Evolutionary conservation across 2,888 invertebrate species (phyloP).

Genomic region (Nowickia ferox): DNA sequence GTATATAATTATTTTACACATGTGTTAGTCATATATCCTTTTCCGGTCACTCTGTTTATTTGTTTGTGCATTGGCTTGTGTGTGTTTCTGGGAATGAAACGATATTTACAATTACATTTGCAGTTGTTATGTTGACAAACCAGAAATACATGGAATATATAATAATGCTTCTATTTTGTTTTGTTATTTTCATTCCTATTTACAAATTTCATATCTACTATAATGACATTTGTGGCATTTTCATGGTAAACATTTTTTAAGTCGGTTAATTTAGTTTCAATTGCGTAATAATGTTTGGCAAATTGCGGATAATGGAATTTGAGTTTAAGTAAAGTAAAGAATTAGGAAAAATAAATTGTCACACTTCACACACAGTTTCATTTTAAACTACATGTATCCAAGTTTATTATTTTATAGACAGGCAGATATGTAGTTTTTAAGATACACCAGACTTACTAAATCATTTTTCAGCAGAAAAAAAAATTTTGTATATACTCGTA

Average conservation of each 20-base stretch:
- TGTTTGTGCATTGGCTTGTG: background rate
- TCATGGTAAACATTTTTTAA: constrained; percentile 50
- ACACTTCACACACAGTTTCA: too few species aligned
- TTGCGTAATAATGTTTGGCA: constrained; percentile 47
- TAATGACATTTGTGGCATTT: constrained; percentile 68
- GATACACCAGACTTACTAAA: too few species aligned
- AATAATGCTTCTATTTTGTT: background rate
- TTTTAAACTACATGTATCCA: too few species aligned
- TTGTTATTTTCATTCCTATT: background rate
- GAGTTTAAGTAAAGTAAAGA: background rate
- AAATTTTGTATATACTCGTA: too few species aligned
- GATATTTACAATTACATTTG: constrained; percentile 52
- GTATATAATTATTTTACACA: constrained; percentile 57
- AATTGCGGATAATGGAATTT: constrained; percentile 28
- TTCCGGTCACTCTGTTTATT: constrained; percentile 55
- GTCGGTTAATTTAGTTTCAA: constrained; percentile 51
- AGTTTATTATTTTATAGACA: too few species aligned
- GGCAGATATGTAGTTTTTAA: too few species aligned
- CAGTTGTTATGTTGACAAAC: constrained; percentile 54
- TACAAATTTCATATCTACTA: constrained; percentile 49
- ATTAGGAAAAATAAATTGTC: background rate
- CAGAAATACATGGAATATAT: background rate
- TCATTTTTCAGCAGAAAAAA: too few species aligned
- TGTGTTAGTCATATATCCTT: constrained; percentile 52
- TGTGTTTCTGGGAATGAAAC: background rate